Conservation (phyloP, 2,113 vertebrate genomes). For the Ranitomeya imitator region DNA sequence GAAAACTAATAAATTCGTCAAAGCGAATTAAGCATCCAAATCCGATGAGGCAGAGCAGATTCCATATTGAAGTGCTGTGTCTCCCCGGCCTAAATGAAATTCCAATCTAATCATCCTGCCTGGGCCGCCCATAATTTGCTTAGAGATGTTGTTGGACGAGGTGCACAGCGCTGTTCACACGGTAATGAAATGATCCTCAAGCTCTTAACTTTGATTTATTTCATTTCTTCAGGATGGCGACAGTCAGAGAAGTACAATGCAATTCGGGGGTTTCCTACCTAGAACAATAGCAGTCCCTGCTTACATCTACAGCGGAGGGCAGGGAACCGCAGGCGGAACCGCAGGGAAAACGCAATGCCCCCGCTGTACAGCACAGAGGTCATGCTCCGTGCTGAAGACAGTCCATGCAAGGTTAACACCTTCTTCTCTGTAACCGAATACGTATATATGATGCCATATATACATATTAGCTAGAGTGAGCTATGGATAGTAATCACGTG, state of each 20-base stretch:
- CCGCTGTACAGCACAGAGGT: not conserved
- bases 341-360: too few relatives aligned
- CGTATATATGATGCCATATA: too few relatives aligned
- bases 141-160: constrained; percentile 85
- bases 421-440: not conserved
- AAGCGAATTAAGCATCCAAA: constrained; percentile 85
- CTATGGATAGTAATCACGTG: not conserved
- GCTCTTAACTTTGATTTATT: constrained; percentile 87
- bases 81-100: constrained; percentile 87
- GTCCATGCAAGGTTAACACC: not conserved
- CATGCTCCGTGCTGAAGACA: not conserved
- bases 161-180: constrained; percentile 77
- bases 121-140: constrained; percentile 81
- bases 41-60: constrained; percentile 82
- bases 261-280: constrained; percentile 72
- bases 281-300: constrained; percentile 66
- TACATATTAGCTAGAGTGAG: not conserved
- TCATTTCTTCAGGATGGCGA: constrained; percentile 77
- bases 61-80: constrained; percentile 81
- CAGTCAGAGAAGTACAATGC: constrained; percentile 78
- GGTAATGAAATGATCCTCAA: constrained; percentile 86
- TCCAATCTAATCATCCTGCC: constrained; percentile 87
- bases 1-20: constrained; percentile 87
- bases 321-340: not conserved
- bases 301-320: not conserved